A percentile compares a stretch with the other conserved stretches of the same genome.
These are phyloP conservation scores for Cephus nigrinus DNA, from an alignment of 2,888 invertebrate species.

Conservation along the genomic window DNA sequence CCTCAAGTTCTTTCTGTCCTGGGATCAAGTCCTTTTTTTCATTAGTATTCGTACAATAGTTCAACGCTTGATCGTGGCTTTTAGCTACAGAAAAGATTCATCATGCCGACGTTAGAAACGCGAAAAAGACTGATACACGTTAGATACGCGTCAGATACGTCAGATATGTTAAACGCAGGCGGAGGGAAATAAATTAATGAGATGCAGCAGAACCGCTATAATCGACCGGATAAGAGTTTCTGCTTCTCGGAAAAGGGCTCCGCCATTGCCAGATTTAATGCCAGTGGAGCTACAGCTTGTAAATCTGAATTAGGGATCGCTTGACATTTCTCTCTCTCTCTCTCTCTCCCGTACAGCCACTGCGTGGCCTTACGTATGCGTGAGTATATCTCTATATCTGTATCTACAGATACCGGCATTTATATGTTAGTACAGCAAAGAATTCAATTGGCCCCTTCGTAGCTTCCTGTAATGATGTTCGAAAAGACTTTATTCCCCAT, in stretches of 20 bases:
- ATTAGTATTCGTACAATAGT: neutral
- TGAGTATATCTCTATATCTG: neutral
- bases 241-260: constrained; percentile 15
- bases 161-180: neutral
- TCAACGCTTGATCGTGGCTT: neutral
- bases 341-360: neutral
- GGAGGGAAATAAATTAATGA: neutral
- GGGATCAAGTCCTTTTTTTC: neutral
- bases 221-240: constrained; percentile 22
- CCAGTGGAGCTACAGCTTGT: constrained; percentile 37
- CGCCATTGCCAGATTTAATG: constrained; percentile 36
- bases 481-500: neutral
- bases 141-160: neutral
- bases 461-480: neutral
- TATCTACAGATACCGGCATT: neutral
- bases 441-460: neutral
- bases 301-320: constrained; percentile 36
- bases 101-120: neutral
- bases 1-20: neutral
- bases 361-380: neutral
- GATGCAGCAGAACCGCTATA: neutral
- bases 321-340: neutral
- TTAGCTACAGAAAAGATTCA: neutral
- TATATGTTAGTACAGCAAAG: neutral
- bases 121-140: neutral